These are phyloP conservation scores for Corydoras maculifer DNA, from an alignment of 2,113 vertebrate genomes.

Conservation along the genomic window DNA sequence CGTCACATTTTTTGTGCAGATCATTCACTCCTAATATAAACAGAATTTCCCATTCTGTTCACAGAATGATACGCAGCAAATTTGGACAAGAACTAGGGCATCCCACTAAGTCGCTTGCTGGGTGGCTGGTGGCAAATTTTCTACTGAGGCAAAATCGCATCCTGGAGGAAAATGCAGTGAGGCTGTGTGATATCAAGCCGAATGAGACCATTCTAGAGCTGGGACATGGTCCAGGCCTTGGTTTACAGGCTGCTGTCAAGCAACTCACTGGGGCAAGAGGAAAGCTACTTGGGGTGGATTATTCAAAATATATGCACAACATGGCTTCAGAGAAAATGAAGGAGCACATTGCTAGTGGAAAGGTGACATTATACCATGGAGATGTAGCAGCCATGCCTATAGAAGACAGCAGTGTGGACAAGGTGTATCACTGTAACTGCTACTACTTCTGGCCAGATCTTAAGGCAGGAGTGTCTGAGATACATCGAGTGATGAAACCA, in stretches of 20 bases:
- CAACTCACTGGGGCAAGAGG: slow-evolving; percentile 51
- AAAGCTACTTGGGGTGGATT: slow-evolving; percentile 59
- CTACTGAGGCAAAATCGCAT: slow-evolving; percentile 45
- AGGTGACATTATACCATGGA: slow-evolving; percentile 54
- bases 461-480: slow-evolving; percentile 48
- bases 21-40: no score
- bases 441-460: slow-evolving; percentile 71
- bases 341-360: slow-evolving; percentile 49
- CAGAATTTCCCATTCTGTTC: neutral
- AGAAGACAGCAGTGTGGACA: slow-evolving; percentile 55
- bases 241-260: slow-evolving; percentile 49
- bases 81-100: slow-evolving; percentile 53
- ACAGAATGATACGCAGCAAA: slow-evolving; percentile 44
- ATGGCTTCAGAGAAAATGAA: slow-evolving; percentile 50
- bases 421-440: slow-evolving; percentile 68
- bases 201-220: slow-evolving; percentile 60
- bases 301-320: slow-evolving; percentile 63
- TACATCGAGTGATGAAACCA: slow-evolving; percentile 66
- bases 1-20: neutral
- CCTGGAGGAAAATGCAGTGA: slow-evolving; percentile 58
- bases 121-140: slow-evolving; percentile 54
- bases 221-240: slow-evolving; percentile 60
- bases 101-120: slow-evolving; percentile 51
- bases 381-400: slow-evolving; percentile 59
- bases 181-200: slow-evolving; percentile 53